Evolutionary conservation across 2,113 vertebrate genomes (phyloP).

Genomic region (Hyla sarda): DNA sequence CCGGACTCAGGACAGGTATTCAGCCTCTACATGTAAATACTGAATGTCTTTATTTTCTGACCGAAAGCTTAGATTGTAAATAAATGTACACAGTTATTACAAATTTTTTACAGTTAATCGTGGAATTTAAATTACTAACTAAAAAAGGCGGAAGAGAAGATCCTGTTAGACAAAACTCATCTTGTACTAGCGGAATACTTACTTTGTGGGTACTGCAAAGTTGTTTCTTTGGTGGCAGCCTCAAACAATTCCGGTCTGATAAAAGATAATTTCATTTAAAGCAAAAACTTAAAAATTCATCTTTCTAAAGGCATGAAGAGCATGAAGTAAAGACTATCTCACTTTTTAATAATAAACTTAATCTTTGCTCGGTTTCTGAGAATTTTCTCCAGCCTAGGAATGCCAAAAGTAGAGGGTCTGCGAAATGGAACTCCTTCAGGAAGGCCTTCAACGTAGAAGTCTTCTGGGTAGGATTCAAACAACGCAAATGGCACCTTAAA

Average conservation of each 20-base stretch:
- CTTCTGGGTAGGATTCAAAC: constrained; percentile 77
- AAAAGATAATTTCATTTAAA: constrained; percentile 63
- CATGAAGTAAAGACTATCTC: constrained; percentile 54
- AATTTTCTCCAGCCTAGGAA: constrained; percentile 82
- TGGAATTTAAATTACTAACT: neutral
- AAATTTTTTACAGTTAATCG: neutral
- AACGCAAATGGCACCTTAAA: constrained; percentile 76
- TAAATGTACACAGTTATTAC: neutral
- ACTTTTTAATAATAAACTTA: constrained; percentile 83
- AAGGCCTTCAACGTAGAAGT: constrained; percentile 77
- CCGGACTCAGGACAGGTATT: neutral
- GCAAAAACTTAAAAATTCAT: neutral
- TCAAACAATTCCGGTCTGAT: constrained; percentile 77
- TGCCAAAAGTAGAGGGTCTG: constrained; percentile 79
- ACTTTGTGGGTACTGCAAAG: constrained; percentile 69
- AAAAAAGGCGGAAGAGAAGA: neutral
- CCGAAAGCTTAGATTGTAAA: neutral
- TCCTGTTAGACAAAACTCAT: neutral
- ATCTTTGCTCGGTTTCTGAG: constrained; percentile 78
- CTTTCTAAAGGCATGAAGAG: neutral
- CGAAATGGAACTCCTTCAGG: constrained; percentile 80
- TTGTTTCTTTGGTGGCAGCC: constrained; percentile 73
- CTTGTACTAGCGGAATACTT: constrained; percentile 63
- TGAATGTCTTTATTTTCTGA: neutral
- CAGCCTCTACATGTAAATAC: neutral